Conservation (phyloP, 2,797 vertebrate species). For the Bucorvus abyssinicus region DNA sequence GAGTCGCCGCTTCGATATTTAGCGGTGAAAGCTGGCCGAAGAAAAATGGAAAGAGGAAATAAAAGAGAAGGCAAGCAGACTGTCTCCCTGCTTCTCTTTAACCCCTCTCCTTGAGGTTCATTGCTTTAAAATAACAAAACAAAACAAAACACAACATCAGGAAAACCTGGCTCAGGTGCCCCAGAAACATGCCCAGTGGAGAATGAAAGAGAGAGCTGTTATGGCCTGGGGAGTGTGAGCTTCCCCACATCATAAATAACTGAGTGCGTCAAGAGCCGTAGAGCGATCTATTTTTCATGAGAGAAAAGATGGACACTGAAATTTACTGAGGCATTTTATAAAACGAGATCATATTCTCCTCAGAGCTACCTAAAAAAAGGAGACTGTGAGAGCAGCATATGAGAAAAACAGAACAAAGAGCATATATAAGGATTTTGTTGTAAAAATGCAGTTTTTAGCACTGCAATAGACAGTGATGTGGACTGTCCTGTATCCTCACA, state of each 20-base stretch:
- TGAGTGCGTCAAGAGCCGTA: background rate
- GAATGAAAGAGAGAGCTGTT: background rate
- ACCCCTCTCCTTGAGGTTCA: background rate
- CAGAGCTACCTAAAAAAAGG: background rate
- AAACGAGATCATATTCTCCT: background rate
- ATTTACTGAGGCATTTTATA: background rate
- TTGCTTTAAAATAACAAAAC: background rate
- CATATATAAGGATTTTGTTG: background rate
- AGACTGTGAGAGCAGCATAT: background rate
- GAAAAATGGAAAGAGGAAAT: background rate
- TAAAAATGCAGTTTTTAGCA: background rate
- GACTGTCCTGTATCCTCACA: background rate
- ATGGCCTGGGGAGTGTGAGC: background rate
- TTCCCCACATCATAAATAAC: slow-evolving; percentile 7
- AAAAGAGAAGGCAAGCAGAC: background rate
- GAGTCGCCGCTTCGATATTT: background rate
- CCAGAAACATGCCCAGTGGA: background rate
- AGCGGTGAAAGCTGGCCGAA: background rate
- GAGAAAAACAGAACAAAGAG: background rate
- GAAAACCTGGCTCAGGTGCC: background rate
- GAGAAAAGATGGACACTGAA: background rate
- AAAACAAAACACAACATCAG: background rate
- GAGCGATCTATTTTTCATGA: slow-evolving; percentile 30
- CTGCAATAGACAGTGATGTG: background rate
- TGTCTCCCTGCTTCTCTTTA: background rate